Percentiles rank a stretch among this genome's conserved stretches.
These are phyloP conservation scores for Miopithecus talapoin DNA, from an alignment of 2,797 vertebrate genomes.

Conservation along the genomic window DNA sequence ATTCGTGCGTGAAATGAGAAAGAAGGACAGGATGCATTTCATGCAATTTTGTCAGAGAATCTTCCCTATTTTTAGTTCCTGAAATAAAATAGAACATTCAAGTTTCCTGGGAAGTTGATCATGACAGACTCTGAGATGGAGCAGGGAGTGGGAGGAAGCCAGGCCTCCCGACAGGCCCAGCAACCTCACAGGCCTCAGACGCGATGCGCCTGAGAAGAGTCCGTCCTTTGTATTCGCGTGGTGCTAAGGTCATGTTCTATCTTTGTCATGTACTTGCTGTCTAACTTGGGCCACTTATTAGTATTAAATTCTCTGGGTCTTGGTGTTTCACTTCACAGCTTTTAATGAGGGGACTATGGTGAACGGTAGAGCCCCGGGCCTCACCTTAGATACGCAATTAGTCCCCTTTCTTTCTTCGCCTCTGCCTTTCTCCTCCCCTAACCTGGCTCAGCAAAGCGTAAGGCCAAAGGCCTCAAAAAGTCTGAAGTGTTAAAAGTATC, in stretches of 20 bases:
- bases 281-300: fast-evolving
- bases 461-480: background rate
- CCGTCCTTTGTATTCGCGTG: too few species aligned
- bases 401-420: background rate
- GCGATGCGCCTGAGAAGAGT: fast-evolving
- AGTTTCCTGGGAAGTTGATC: background rate
- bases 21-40: fast-evolving
- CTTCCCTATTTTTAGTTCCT: background rate
- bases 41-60: background rate
- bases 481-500: background rate
- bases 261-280: fast-evolving
- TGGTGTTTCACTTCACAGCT: background rate
- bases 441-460: fast-evolving
- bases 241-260: fast-evolving
- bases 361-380: too few species aligned
- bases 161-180: background rate
- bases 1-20: fast-evolving
- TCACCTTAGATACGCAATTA: fast-evolving
- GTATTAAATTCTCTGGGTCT: background rate
- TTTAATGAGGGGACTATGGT: background rate
- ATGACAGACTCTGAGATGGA: background rate
- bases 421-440: background rate
- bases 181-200: fast-evolving
- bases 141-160: background rate
- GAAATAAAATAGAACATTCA: background rate